A percentile compares a stretch with the other conserved stretches of the same genome.
phyloP scores from a whole-genome alignment of 2,797 vertebrate genomes.

The Pangasius djambal region DNA sequence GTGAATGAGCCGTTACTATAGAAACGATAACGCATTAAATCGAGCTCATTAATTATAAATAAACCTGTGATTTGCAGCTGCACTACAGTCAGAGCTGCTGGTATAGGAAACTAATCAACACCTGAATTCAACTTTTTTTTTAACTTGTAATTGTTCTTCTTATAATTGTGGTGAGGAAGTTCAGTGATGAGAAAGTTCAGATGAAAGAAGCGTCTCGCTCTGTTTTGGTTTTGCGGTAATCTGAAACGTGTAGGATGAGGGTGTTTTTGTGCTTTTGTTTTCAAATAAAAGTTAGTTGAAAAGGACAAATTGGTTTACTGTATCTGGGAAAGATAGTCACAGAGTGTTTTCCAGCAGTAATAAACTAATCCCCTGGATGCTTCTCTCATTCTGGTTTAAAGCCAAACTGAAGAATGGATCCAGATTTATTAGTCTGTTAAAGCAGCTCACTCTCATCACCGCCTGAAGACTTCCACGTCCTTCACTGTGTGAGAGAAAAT shows the following conservation, averaged over 20 bases:
- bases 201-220: background rate
- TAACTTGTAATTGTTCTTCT: background rate
- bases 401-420: background rate
- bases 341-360: background rate
- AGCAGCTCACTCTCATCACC: background rate
- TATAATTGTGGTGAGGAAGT: background rate
- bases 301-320: background rate
- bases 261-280: background rate
- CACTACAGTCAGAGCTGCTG: background rate
- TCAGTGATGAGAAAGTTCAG: background rate
- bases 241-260: background rate
- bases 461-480: background rate
- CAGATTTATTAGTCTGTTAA: conserved; percentile 11
- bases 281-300: background rate
- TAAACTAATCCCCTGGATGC: background rate
- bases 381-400: background rate
- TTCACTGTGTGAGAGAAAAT: background rate
- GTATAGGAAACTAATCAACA: background rate
- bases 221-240: background rate
- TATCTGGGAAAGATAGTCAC: background rate
- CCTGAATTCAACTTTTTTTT: background rate
- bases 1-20: too few relatives aligned
- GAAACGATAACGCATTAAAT: too few relatives aligned
- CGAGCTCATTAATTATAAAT: too few relatives aligned
- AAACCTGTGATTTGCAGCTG: background rate